These are phyloP conservation scores for Meiosimyza decipiens DNA, from an alignment of 2,888 invertebrate species.

Conservation along the genomic window DNA sequence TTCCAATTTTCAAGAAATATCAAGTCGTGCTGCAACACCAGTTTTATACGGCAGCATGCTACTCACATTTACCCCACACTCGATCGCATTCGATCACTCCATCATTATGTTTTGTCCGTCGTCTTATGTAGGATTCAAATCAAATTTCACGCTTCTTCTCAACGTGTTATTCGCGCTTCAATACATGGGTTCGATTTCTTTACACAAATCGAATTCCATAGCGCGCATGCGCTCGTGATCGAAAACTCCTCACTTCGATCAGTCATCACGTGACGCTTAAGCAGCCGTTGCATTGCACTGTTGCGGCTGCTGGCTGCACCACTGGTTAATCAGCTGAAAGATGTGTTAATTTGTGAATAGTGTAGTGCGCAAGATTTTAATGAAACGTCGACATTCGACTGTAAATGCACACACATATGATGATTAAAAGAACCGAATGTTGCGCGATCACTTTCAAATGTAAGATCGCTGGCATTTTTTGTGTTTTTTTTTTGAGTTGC, in stretches of 20 bases:
- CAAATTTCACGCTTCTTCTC: conserved; percentile 38
- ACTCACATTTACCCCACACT: neutral
- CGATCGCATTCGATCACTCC: neutral
- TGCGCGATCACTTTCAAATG: too few relatives aligned
- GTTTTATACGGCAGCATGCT: neutral
- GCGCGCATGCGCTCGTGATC: conserved; percentile 6
- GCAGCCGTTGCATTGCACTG: neutral
- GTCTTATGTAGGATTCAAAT: conserved; percentile 17
- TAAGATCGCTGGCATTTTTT: too few relatives aligned
- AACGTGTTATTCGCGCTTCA: conserved; percentile 33
- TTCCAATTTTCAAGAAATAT: conserved; percentile 41
- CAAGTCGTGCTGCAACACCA: conserved; percentile 36
- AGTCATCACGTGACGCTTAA: neutral
- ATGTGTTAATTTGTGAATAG: conserved; percentile 19
- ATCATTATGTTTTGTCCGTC: neutral
- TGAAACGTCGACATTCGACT: neutral
- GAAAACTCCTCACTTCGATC: conserved; percentile 5
- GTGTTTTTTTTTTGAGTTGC: too few relatives aligned
- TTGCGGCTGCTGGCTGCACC: conserved; percentile 7
- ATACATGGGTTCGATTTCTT: conserved; percentile 11
- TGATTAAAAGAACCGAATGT: too few relatives aligned
- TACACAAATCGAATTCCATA: neutral
- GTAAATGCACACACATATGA: neutral
- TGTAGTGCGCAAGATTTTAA: neutral
- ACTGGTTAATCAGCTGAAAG: conserved; percentile 2